Evolutionary conservation across 2,888 invertebrate genomes (phyloP).

Genomic region (Saturnia pavonia): DNA sequence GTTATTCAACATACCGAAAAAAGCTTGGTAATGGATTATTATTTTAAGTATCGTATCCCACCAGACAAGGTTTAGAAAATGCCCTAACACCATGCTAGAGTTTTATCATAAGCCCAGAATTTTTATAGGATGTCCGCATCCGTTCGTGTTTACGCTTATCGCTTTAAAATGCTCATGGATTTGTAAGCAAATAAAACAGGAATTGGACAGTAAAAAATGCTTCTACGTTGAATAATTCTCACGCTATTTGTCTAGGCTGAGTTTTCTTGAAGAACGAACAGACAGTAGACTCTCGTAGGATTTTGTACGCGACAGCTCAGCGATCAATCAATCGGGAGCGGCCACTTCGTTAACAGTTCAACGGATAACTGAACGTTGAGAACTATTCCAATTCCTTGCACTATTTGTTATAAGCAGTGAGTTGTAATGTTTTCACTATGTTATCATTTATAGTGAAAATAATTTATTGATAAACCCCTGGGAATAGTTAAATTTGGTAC

Average conservation of each 20-base stretch:
- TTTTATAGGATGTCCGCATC: too few relatives aligned
- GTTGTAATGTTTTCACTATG: background rate
- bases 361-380: conserved; percentile 37
- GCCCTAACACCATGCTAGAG: too few relatives aligned
- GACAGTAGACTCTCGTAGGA: conserved; percentile 16
- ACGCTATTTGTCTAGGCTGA: background rate
- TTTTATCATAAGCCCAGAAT: too few relatives aligned
- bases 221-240: background rate
- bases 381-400: conserved; percentile 7
- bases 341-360: conserved; percentile 41
- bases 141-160: too few relatives aligned
- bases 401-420: background rate
- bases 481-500: background rate
- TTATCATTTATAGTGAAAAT: background rate
- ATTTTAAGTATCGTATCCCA: too few relatives aligned
- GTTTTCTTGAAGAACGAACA: background rate
- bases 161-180: background rate
- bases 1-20: too few relatives aligned
- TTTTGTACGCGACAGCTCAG: conserved; percentile 42
- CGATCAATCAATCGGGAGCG: conserved; percentile 53
- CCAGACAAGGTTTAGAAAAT: too few relatives aligned
- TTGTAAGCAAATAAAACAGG: background rate
- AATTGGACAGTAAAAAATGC: background rate
- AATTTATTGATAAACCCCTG: background rate
- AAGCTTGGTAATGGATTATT: too few relatives aligned